phyloP scores from a whole-genome alignment of 1,140 invertebrate genomes.

The Eufriesea mexicana region DNA sequence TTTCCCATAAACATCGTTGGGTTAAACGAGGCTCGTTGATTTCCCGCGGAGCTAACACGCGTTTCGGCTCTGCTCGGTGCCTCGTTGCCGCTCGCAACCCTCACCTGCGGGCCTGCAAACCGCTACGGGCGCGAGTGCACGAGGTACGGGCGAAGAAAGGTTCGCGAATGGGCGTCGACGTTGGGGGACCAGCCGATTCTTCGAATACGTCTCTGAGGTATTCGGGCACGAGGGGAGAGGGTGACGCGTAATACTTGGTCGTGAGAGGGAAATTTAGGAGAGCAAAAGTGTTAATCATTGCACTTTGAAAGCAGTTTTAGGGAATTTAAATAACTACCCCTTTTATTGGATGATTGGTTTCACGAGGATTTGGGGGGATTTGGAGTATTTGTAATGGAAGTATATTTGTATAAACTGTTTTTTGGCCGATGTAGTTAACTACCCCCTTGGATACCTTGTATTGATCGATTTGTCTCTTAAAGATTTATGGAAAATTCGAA shows the following conservation, averaged over 20 bases:
- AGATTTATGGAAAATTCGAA: too few relatives aligned
- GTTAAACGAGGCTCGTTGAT: neutral
- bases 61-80: neutral
- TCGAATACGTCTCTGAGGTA: conserved; percentile 40
- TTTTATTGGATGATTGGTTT: too few relatives aligned
- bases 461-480: too few relatives aligned
- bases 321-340: neutral
- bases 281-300: conserved; percentile 17
- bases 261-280: neutral
- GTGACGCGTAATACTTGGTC: neutral
- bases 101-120: conserved; percentile 30
- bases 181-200: conserved; percentile 44
- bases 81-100: conserved; percentile 13
- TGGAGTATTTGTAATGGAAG: too few relatives aligned
- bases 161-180: conserved; percentile 20
- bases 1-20: neutral
- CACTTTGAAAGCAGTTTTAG: neutral
- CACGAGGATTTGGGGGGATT: too few relatives aligned
- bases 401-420: too few relatives aligned
- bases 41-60: neutral
- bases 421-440: too few relatives aligned
- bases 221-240: conserved; percentile 4
- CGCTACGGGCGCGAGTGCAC: neutral
- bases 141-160: conserved; percentile 20
- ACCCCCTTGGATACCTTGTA: too few relatives aligned